Evolutionary conservation across 2,888 invertebrate species (phyloP), one percentile per base, ranked within the genome.

Genomic region (Lepidocyrtoides sp.): DNA sequence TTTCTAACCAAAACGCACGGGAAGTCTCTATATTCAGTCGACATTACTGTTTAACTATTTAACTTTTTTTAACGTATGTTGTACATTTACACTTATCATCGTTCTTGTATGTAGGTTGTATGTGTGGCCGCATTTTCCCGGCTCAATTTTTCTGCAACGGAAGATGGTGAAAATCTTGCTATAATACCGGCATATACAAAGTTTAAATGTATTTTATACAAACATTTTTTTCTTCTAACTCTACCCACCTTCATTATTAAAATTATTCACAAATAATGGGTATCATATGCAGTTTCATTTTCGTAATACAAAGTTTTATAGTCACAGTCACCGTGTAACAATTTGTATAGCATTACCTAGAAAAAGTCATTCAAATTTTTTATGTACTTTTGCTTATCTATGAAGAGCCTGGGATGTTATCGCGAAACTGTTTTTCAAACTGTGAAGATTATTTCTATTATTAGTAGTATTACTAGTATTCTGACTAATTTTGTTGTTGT

Each of bases 281-380:
- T n/a, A n/a, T n/a, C n/a, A n/a, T 20, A 54, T 26, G 12, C 17
- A 63, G 63, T 32, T 63, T 4, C 32, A 32, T 3, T 2, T 32
- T 3, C 26, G 36, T 81, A 81, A 57, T 81, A 81, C 81, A 32
- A 81, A 57, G 81, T 81, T 81, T 81, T 81, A 81, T 81, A 81
- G 81, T 81, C 81, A 81, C 32, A 81, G 81, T 57, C 81, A 81
- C 57, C 57, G 44, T 81, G 57, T 81, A 57, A 10, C 36, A 57
- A 57, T 79, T 17, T 23, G 1, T n/a, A 10, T n/a, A 79, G 23
- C 23, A 23, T 51, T 23, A n/a, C n/a, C n/a, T n/a, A n/a, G n/a
- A n/a, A n/a, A n/a, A n/a, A n/a, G 2, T 72, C 23, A 23, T 75
- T 48, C 23, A 23, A n/a, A 48, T 7, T 36, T 36, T 36, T 26